Percentiles rank a stretch among this genome's conserved stretches.
Conservation (phyloP, 2,113 vertebrate species). For the Trematomus loennbergii region DNA sequence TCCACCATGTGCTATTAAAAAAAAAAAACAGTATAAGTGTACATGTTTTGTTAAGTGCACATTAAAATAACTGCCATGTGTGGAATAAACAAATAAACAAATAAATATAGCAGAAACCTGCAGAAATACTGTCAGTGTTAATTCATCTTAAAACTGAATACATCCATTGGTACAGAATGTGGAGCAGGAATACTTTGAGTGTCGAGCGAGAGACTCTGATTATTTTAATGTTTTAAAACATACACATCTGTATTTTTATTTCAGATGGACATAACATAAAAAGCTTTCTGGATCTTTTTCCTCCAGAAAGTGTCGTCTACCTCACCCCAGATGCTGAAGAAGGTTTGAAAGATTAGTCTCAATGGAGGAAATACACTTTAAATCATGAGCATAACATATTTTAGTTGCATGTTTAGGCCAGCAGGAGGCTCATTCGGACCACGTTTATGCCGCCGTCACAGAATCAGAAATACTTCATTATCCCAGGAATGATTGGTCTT, state of each 20-base stretch:
- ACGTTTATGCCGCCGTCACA: too few species aligned
- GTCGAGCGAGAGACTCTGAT: background rate
- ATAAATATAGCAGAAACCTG: background rate
- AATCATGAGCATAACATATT: background rate
- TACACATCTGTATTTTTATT: constrained; percentile 53
- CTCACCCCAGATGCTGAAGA: constrained; percentile 93
- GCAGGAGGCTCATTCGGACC: constrained; percentile 22
- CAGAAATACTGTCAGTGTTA: background rate
- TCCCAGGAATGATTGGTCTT: too few species aligned
- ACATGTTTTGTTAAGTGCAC: too few species aligned
- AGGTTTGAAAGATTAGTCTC: constrained; percentile 71
- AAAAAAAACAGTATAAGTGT: too few species aligned
- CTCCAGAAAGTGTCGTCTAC: constrained; percentile 88
- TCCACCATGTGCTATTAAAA: too few species aligned
- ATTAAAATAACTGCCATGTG: too few species aligned
- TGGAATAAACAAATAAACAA: too few species aligned
- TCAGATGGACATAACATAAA: constrained; percentile 90
- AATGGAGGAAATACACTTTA: background rate
- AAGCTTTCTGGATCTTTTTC: constrained; percentile 90
- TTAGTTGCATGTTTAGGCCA: background rate
- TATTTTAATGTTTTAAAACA: background rate
- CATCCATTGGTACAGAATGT: background rate
- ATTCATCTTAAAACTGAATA: too few species aligned
- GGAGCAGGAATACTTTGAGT: background rate
- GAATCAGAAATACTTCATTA: too few species aligned